phyloP scores from a whole-genome alignment of 2,797 vertebrate species.

The Rhabdophis nuchalis region DNA sequence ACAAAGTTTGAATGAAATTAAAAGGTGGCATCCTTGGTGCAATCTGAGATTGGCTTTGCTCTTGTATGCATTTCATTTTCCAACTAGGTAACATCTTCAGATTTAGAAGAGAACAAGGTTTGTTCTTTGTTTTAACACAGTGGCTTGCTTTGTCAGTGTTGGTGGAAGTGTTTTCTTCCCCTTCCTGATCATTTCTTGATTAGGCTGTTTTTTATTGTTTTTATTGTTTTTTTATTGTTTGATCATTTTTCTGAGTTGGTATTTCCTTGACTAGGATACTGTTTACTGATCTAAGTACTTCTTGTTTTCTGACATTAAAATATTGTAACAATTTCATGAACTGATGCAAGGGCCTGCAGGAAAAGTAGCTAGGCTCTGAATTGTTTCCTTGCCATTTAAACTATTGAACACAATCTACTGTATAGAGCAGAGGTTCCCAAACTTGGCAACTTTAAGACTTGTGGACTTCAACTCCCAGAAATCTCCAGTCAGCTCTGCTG shows the following conservation, averaged over 20 bases:
- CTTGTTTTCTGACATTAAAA: not conserved
- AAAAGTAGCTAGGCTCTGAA: not conserved
- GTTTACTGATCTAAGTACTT: not conserved
- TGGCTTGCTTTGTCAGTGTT: not conserved
- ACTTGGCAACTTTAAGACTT: too few species aligned
- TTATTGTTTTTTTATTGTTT: not conserved
- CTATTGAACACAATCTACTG: not conserved
- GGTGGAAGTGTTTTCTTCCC: not conserved
- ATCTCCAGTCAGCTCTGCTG: too few species aligned
- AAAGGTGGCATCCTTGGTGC: not conserved
- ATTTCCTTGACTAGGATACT: not conserved
- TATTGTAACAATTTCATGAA: not conserved
- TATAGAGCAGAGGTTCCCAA: too few species aligned
- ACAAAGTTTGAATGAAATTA: not conserved
- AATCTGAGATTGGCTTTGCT: not conserved
- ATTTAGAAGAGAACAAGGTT: not conserved
- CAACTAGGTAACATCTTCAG: not conserved
- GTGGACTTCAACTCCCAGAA: too few species aligned
- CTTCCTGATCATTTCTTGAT: not conserved
- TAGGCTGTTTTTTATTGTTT: not conserved
- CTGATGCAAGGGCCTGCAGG: not conserved
- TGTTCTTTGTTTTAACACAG: not conserved
- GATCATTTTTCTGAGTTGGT: not conserved
- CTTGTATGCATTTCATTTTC: not conserved
- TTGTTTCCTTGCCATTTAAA: not conserved